Evolutionary conservation across 2,113 vertebrate genomes (phyloP).

Genomic region (Neolamprologus sp.): DNA sequence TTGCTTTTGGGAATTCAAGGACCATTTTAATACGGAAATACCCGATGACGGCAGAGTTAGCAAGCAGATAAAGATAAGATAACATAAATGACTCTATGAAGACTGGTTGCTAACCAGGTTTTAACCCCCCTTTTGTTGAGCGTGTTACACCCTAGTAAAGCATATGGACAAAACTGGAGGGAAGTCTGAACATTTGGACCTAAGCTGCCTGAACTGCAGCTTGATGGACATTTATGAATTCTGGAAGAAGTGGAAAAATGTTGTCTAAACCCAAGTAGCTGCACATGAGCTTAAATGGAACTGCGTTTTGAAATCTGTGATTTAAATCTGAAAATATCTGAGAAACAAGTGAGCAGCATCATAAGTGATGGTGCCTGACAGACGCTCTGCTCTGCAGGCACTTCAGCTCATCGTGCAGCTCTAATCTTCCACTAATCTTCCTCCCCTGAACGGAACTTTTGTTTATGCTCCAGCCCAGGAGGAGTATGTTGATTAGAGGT

Average conservation of each 20-base stretch:
- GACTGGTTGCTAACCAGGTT: background rate
- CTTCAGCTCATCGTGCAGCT: background rate
- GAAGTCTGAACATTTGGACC: background rate
- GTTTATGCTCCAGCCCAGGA: background rate
- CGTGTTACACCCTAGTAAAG: background rate
- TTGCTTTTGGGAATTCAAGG: background rate
- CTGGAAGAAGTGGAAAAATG: background rate
- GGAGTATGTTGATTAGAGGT: constrained; percentile 33
- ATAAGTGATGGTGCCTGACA: background rate
- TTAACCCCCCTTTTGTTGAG: background rate
- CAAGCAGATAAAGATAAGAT: background rate
- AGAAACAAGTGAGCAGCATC: background rate
- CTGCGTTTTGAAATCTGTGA: background rate
- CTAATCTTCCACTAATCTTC: background rate
- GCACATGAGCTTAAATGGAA: background rate
- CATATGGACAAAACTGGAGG: background rate
- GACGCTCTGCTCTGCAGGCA: background rate
- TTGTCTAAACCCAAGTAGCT: background rate
- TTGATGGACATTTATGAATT: background rate
- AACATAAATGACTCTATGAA: background rate
- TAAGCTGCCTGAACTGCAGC: background rate
- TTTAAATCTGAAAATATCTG: background rate
- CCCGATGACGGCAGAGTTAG: background rate
- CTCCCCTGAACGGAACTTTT: background rate
- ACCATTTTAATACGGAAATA: background rate